A percentile compares a stretch with the other conserved stretches of the same genome.
These are phyloP conservation scores for Lasiurus borealis DNA, from an alignment of 2,113 vertebrate species.

Conservation along the genomic window DNA sequence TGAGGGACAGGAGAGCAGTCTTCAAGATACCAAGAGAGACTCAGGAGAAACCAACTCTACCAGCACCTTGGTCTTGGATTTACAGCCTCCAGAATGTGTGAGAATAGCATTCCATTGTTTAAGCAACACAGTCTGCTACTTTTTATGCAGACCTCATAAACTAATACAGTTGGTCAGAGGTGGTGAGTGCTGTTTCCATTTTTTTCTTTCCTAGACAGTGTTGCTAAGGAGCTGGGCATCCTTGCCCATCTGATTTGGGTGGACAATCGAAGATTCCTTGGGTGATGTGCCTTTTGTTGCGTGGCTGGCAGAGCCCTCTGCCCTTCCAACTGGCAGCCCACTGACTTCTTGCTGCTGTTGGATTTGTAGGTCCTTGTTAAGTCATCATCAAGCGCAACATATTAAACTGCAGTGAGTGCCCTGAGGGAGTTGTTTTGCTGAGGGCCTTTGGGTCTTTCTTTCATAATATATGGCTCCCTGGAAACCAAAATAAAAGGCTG, in stretches of 20 bases:
- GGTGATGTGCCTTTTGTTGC: not conserved
- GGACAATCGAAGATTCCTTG: not conserved
- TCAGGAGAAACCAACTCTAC: not conserved
- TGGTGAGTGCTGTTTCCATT: not conserved
- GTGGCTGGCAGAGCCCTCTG: not conserved
- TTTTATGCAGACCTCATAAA: not conserved
- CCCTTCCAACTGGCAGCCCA: not conserved
- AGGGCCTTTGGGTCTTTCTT: not conserved
- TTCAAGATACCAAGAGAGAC: not conserved
- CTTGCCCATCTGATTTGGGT: not conserved
- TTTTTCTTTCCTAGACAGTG: not conserved
- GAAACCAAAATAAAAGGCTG: not conserved
- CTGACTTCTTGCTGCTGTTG: not conserved
- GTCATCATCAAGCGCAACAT: not conserved
- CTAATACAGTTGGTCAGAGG: not conserved
- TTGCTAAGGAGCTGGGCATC: not conserved
- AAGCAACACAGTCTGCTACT: not conserved
- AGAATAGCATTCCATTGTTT: not conserved
- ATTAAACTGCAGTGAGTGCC: not conserved
- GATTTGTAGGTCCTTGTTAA: not conserved
- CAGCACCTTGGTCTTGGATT: not conserved
- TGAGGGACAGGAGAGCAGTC: not conserved
- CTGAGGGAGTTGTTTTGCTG: not conserved
- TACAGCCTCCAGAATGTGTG: not conserved
- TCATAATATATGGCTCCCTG: not conserved